Percentiles rank a stretch among this genome's conserved stretches.
These are phyloP conservation scores for Rostratula benghalensis DNA, from an alignment of 2,113 vertebrate species.

Conservation along the genomic window DNA sequence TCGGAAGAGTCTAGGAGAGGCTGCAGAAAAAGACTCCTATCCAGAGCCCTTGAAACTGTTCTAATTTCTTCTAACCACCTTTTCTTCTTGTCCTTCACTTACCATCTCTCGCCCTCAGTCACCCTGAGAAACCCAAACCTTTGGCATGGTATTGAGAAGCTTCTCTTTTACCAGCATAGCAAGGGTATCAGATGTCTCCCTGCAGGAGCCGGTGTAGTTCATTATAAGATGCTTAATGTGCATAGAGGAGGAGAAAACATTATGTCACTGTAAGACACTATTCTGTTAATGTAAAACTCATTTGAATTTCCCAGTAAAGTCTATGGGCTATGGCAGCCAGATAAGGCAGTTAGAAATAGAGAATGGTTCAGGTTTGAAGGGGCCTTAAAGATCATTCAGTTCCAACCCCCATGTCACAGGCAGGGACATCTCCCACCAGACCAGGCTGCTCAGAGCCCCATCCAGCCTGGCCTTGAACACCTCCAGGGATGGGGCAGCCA, in stretches of 20 bases:
- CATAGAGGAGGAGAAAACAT: neutral
- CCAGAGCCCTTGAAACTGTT: neutral
- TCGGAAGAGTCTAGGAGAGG: neutral
- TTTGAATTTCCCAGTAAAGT: neutral
- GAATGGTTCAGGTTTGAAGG: too few species aligned
- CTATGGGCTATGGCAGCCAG: neutral
- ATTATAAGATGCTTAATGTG: neutral
- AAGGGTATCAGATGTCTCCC: neutral
- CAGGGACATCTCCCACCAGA: too few species aligned
- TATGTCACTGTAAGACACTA: neutral
- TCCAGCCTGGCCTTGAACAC: too few species aligned
- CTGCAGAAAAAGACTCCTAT: neutral
- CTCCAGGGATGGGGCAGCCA: too few species aligned
- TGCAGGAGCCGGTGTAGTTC: neutral
- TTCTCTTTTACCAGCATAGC: neutral
- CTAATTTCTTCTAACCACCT: neutral
- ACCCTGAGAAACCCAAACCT: neutral
- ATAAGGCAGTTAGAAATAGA: neutral
- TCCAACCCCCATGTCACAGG: too few species aligned
- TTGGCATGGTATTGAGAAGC: neutral
- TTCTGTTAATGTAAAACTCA: neutral
- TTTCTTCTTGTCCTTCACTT: neutral
- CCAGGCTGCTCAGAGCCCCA: too few species aligned
- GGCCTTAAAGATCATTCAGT: too few species aligned
- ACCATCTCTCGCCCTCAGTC: neutral